Base-by-base conservation (phyloP, 2,113 vertebrate genomes). In the Ploceus nigricollis region DNA sequence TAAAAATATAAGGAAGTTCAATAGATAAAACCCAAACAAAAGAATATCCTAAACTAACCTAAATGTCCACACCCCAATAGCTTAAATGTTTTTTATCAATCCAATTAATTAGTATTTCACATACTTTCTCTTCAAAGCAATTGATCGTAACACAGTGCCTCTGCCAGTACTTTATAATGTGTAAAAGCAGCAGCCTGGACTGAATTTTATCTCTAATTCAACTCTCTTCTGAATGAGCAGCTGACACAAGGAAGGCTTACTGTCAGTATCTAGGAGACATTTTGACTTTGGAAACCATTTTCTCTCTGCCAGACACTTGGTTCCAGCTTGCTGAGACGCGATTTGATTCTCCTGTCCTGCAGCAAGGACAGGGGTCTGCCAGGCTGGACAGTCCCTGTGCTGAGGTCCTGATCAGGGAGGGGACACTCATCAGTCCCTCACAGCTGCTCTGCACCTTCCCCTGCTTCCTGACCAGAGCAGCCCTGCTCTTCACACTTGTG, bases 261-360 rank as follows among this genome's bases (percentile, higher is more conserved):
- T 14, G n/a, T 93, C 93, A 93, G 91, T 61, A 93, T 86, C 71
- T 56, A 88, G 96, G 89, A 94, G 96, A 97, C 89, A 97, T 91
- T 97, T 95, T 94, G 94, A 96, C 94, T 95, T 96, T 92, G 92
- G 96, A 94, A 97, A 97, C 94, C 95, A 97, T 97, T 96, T 96
- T 97, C 89, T 96, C 54, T 93, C 82, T 96, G 86, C 44, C 90
- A 94, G 48, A 89, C 31, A 28, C 61, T 92, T 57, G 39, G 72
- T 50, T 92, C 90, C 92, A 96, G 92, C 58, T 77, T 71, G 82
- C 47, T 53, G n/a, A 81, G 71, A 73, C 44, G 50, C 0, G 0
- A 57, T 37, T 51, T 77, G 30, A 78, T 77, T 54, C 71, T 37
- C 31, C 37, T 3, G 0, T 40, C 76, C 48, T 2, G 3, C 5